These are phyloP conservation scores for Tylochromis polylepis DNA, from an alignment of 2,113 vertebrate genomes.

Conservation along the genomic window DNA sequence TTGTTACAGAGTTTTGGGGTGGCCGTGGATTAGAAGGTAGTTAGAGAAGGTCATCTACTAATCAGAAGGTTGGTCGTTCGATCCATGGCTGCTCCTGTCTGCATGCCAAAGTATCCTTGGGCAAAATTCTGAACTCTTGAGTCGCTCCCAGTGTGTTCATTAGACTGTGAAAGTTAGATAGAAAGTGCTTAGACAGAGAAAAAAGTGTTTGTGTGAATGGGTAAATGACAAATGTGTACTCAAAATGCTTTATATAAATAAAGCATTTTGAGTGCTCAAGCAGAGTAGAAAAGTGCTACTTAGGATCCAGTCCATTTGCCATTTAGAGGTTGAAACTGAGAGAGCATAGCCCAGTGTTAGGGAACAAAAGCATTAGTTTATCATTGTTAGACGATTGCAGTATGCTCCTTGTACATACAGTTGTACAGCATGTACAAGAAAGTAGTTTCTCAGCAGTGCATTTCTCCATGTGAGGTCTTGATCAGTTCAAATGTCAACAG, in stretches of 20 bases:
- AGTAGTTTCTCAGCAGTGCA: not conserved
- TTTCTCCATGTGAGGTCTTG: not conserved
- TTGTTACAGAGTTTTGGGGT: not conserved
- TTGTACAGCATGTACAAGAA: not conserved
- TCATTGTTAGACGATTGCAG: not conserved
- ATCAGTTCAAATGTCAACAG: not conserved
- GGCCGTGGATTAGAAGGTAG: not conserved
- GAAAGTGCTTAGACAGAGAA: not conserved
- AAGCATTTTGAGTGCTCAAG: not conserved
- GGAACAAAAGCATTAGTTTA: not conserved
- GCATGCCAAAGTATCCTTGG: not conserved
- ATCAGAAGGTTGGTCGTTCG: not conserved
- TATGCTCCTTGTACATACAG: not conserved
- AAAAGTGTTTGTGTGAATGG: not conserved
- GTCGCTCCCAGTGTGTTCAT: not conserved
- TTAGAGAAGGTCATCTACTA: not conserved
- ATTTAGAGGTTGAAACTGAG: not conserved
- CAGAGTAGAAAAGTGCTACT: not conserved
- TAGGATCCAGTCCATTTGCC: not conserved
- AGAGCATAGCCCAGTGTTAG: not conserved
- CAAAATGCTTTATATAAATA: no score
- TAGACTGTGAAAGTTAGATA: not conserved
- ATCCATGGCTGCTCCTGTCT: not conserved
- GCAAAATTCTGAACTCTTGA: rapidly evolving
- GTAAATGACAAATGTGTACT: not conserved